Evolutionary conservation across 2,888 invertebrate species (phyloP), one percentile per base, ranked within the genome.

Genomic region (Eucera pruinosa): DNA sequence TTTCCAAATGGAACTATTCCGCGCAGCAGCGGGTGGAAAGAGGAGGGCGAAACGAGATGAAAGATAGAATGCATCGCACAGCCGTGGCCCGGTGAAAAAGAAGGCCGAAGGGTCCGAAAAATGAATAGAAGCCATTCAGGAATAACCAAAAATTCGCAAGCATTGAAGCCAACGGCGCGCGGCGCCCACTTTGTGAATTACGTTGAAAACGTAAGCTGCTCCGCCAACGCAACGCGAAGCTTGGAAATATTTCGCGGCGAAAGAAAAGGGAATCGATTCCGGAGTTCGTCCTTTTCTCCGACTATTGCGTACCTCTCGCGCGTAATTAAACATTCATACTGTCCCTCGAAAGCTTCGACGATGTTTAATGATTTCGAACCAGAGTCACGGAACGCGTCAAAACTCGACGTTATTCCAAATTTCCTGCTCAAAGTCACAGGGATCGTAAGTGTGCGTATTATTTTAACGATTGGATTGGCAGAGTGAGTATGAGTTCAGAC

Each of bases 1-100:
- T 89, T 88, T 76, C 86, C 84, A 89, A 89, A 89, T 89, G 89
- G 89, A 89, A 87, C 88, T 77, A 84, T 81, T 83, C 75, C 70
- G 62, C 81, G 52, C 66, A 48, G 57, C 30, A 62, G 13, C 50
- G 25, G 43, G 54, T 13, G 13, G 36, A 9, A 4, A 43, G 39
- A 30, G 7, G 18, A 23, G 45, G 65, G 13, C 23, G 50, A 9
- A 18, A 13, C 33, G 33, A 23, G 18, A 43, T 1, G n/a, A 41
- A 39, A 25, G 48, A 61, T 15, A 54, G 39, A 43, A 50, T n/a
- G 45, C 54, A 47, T 57, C 11, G 4, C 13, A 36, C 23, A 30
- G 41, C 4, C 18, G 18, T n/a, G n/a, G n/a, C n/a, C n/a, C n/a
- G n/a, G n/a, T n/a, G n/a, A n/a, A n/a, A n/a, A n/a, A n/a, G n/a